Percentiles rank a stretch among this genome's conserved stretches.
These are phyloP conservation scores for Solenopsis fugax DNA, from an alignment of 1,140 invertebrate genomes.

Conservation along the genomic window DNA sequence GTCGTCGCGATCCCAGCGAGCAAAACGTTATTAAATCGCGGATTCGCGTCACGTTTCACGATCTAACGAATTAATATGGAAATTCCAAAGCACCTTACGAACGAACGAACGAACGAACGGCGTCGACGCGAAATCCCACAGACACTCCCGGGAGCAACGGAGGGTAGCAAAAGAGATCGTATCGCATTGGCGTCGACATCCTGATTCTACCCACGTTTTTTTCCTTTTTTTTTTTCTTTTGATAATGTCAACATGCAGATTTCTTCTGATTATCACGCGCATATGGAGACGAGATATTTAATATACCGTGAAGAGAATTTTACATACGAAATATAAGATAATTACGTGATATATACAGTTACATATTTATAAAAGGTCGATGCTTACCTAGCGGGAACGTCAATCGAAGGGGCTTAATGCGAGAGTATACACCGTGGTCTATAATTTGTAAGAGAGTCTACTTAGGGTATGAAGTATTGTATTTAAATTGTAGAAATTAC, in stretches of 20 bases:
- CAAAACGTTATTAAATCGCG: slow-evolving; percentile 79
- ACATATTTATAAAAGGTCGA: neutral
- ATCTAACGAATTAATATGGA: slow-evolving; percentile 83
- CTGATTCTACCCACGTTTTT: slow-evolving; percentile 15
- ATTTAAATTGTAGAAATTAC: neutral
- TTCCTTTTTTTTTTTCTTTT: neutral
- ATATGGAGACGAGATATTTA: neutral
- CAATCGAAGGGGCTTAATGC: neutral
- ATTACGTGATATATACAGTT: neutral
- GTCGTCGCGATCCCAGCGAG: slow-evolving; percentile 46
- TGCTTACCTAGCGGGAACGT: neutral
- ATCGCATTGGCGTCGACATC: slow-evolving; percentile 70
- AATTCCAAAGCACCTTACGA: slow-evolving; percentile 79
- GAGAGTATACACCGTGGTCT: neutral
- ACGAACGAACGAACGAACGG: slow-evolving; percentile 65
- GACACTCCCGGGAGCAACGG: slow-evolving; percentile 61
- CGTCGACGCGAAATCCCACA: slow-evolving; percentile 74
- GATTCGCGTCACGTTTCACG: slow-evolving; percentile 78
- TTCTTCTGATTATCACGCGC: neutral
- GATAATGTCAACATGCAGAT: neutral
- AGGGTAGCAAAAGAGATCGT: slow-evolving; percentile 60
- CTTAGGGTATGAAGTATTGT: neutral
- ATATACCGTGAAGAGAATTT: neutral
- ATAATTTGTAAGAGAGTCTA: slow-evolving; percentile 17
- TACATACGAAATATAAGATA: neutral